phyloP scores from a whole-genome alignment of 2,888 invertebrate genomes.

The Choristoneura rosaceana region DNA sequence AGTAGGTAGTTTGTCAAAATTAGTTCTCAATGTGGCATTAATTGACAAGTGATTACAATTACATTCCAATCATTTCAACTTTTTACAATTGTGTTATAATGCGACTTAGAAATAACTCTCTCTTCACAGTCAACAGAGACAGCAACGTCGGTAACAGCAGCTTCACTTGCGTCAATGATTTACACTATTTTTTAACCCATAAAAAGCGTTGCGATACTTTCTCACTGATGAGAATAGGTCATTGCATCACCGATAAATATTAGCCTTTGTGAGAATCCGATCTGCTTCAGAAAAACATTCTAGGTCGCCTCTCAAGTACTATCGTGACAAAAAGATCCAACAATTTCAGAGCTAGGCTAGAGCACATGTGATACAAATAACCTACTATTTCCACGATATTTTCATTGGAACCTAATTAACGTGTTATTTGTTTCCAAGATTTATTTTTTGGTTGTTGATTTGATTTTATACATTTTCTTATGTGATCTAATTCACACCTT shows the following conservation, averaged over 20 bases:
- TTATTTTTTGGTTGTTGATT: too few species aligned
- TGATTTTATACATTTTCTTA: too few species aligned
- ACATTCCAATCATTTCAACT: neutral
- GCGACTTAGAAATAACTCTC: neutral
- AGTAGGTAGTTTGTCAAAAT: too few species aligned
- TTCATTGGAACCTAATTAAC: too few species aligned
- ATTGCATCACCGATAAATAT: constrained; percentile 42
- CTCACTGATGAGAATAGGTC: constrained; percentile 43
- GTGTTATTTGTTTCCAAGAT: too few species aligned
- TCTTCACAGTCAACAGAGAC: neutral
- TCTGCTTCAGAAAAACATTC: constrained; percentile 31
- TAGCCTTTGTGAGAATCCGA: constrained; percentile 41
- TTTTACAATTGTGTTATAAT: neutral
- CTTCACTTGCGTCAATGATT: constrained; percentile 19
- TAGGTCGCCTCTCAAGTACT: constrained; percentile 17
- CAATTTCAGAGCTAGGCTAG: neutral
- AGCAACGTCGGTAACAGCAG: neutral
- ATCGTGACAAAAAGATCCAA: neutral
- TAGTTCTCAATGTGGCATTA: too few species aligned
- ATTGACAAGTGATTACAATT: too few species aligned
- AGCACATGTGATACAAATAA: neutral
- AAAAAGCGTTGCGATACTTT: constrained; percentile 41
- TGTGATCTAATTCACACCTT: too few species aligned
- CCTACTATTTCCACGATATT: neutral
- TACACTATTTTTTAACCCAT: constrained; percentile 11